Evolutionary conservation across 2,888 invertebrate species (phyloP), one percentile per base, ranked within the genome.

Genomic region (Nebria brevicollis): DNA sequence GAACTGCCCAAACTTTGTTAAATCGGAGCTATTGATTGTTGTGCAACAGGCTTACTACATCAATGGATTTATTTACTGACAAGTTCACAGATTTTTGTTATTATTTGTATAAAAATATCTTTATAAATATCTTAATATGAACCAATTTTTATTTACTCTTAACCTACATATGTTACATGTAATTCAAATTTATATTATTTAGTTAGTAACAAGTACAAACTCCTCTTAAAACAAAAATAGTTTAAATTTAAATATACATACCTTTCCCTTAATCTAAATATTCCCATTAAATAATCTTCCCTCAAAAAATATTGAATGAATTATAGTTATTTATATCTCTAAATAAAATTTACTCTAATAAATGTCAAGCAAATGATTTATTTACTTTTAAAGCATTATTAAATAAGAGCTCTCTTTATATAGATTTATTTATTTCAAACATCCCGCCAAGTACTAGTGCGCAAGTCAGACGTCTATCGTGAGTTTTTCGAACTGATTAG

Each of bases 21-120:
- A 34, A 34, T 34, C 34, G 1, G 5, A 34, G 4, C 34, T 34
- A 34, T 34, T 34, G 34, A 34, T 34, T 34, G 34, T 34, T 34
- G 34, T 34, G 34, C 54, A 54, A 54, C 54, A 54, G 8, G 54
- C 54, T 54, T 54, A 54, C 7, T 1, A 3, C 8, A 54, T 54
- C 54, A 54, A 54, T 54, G 54, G 8, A 54, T 70, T 70, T 70
- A 70, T 26, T 11, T 34, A 70, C 11, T 25, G 34, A 70, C 26
- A 70, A 70, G 34, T 70, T 70, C 70, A 70, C 25, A 20, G 34
- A 34, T 26, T 26, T 70, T 70, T 70, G 70, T 70, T 70, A 70
- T 73, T 77, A 54, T 15, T 77, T 54, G 70, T 77, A 77, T 72
- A 77, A 72, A 54, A 77, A 43, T 77, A 54, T 77, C 54, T 72